Base-by-base conservation (phyloP, 2,888 invertebrate genomes). In the Netelia virgata region DNA sequence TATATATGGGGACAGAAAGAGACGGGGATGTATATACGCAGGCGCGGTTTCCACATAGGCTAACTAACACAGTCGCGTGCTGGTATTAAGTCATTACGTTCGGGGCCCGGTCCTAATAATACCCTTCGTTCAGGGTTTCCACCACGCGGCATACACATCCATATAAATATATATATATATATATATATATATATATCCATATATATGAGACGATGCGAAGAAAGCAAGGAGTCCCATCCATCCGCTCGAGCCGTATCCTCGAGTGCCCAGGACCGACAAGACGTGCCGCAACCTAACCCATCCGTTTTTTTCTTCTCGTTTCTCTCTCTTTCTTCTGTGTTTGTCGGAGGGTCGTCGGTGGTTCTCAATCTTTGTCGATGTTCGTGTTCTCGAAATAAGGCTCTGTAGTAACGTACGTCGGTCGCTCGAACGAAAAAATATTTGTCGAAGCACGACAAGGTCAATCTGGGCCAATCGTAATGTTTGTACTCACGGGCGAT, bases 71-170 rank as follows among this genome's bases (percentile, higher is more conserved):
- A 89, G 87, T 86, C 89, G 89, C 88, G 91, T 90, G 83, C 83
- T 83, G 88, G 90, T 91, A 91, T 91, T 91, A 91, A 91, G 91
- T 91, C 91, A 91, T 91, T 91, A 91, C 88, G 90, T 88, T 88
- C 89, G 89, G 83, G 90, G 86, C 88, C 90, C 87, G 87, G 87
- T 89, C 90, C 91, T 91, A 91, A 91, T 91, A 91, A 91, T 91
- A 91, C 91, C 91, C 91, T 90, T 90, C 77, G 90, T 88, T 86
- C 76, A 87, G 82, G 76, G 68, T 23, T 77, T 73, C 82, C 80
- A 79, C 76, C 86, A 86, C 66, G 11, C 41, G 23, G 55, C 47
- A 68, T 8, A 68, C 43, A 76, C 18, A 63, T 20, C 18, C 41
- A 20, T 55, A 64, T 20, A 55, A 10, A 41, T 14, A 36, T 14